phyloP scores from a whole-genome alignment of 1,140 invertebrate genomes.

The Nomia melanderi region DNA sequence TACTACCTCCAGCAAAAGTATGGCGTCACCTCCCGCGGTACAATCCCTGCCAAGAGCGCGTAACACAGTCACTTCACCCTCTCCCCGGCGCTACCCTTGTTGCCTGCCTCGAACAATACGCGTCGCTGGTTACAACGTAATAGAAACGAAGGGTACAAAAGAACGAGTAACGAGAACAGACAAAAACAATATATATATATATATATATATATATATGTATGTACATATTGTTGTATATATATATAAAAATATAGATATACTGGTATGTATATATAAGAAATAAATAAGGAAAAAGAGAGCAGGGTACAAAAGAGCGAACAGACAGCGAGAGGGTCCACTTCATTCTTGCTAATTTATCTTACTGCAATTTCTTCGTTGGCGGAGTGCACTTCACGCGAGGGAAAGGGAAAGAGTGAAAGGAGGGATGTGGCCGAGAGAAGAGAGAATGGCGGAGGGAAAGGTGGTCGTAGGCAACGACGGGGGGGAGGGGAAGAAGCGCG shows the following conservation, averaged over 20 bases:
- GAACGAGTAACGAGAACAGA: not conserved
- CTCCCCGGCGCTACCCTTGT: not conserved
- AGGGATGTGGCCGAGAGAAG: no score
- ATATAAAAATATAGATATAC: no score
- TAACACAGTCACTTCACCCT: conserved; percentile 36
- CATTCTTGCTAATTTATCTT: conserved; percentile 56
- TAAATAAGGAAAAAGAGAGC: not conserved
- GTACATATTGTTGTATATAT: no score
- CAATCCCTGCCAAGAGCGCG: conserved; percentile 64
- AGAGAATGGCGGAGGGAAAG: no score
- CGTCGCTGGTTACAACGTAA: conserved; percentile 22
- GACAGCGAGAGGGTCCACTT: conserved; percentile 7
- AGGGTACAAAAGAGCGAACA: not conserved
- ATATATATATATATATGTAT: no score
- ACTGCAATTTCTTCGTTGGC: conserved; percentile 49
- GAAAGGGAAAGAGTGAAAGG: not conserved
- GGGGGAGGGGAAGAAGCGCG: conserved; percentile 19
- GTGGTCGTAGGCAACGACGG: no score
- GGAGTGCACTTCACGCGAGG: conserved; percentile 6
- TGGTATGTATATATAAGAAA: no score
- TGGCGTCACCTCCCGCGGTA: conserved; percentile 68
- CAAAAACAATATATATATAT: no score
- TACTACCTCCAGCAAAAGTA: conserved; percentile 78
- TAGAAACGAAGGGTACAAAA: not conserved
- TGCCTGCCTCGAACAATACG: conserved; percentile 31